Evolutionary conservation across 2,113 vertebrate species (phyloP).

Genomic region (Aptenodytes forsteri): DNA sequence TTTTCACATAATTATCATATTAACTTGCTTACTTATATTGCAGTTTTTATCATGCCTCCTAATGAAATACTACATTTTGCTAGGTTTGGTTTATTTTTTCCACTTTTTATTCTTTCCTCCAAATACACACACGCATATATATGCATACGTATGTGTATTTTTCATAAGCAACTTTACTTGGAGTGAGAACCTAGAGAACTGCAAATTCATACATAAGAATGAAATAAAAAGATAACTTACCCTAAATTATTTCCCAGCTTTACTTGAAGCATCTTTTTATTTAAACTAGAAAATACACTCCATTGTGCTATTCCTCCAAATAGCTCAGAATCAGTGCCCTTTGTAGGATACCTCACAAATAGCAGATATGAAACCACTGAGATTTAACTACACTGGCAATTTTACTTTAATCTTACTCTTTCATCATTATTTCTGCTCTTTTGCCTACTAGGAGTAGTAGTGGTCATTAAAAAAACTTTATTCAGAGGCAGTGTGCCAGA

Average conservation of each 20-base stretch:
- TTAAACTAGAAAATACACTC: not conserved
- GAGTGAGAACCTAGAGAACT: no score
- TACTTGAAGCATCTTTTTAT: not conserved
- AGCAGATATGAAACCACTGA: not conserved
- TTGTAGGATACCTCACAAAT: not conserved
- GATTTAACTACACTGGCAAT: not conserved
- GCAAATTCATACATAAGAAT: not conserved
- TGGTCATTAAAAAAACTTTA: not conserved
- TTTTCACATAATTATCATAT: not conserved
- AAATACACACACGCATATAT: not conserved
- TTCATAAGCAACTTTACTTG: not conserved
- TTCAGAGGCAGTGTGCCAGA: not conserved
- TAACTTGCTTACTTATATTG: not conserved
- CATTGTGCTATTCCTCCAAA: not conserved
- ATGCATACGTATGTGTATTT: not conserved
- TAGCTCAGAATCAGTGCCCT: not conserved
- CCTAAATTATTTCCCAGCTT: not conserved
- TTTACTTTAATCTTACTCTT: not conserved
- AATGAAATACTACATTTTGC: not conserved
- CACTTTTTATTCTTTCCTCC: not conserved
- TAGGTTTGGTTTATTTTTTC: not conserved
- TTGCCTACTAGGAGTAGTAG: not conserved
- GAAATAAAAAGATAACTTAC: not conserved
- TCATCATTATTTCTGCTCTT: not conserved
- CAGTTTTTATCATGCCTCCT: not conserved